These are phyloP conservation scores for Protosalanx chinensis DNA, from an alignment of 2,797 vertebrate genomes.

Conservation along the genomic window DNA sequence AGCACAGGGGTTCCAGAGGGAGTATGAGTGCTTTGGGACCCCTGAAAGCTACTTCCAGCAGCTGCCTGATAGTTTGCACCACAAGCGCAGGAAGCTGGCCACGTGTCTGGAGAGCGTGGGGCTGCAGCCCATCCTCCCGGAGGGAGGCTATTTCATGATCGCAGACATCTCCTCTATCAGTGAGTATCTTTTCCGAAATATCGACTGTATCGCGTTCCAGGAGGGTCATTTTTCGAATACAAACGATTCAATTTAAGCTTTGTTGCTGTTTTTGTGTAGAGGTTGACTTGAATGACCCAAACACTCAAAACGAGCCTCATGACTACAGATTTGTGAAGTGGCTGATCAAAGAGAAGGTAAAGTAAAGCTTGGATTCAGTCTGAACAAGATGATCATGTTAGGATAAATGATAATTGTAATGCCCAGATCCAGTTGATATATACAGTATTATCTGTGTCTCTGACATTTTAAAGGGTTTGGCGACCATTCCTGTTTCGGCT, in stretches of 20 bases:
- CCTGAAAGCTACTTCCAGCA: slow-evolving; percentile 88
- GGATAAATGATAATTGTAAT: neutral
- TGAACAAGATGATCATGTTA: neutral
- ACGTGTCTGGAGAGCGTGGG: slow-evolving; percentile 76
- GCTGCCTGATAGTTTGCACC: slow-evolving; percentile 71
- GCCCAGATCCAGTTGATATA: neutral
- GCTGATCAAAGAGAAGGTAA: slow-evolving; percentile 91
- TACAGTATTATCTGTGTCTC: neutral
- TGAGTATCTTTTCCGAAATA: slow-evolving; percentile 63
- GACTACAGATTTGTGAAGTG: slow-evolving; percentile 88
- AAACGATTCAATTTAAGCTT: too few species aligned
- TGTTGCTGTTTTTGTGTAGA: slow-evolving; percentile 49
- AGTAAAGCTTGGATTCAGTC: neutral
- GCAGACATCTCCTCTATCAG: slow-evolving; percentile 85
- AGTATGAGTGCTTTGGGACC: slow-evolving; percentile 73
- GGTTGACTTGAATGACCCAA: slow-evolving; percentile 68
- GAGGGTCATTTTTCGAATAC: neutral
- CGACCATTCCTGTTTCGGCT: slow-evolving; percentile 83
- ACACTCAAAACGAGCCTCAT: slow-evolving; percentile 61
- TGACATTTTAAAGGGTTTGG: slow-evolving; percentile 74
- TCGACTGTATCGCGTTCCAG: neutral
- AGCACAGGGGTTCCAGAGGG: slow-evolving; percentile 80
- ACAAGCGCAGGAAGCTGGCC: slow-evolving; percentile 77
- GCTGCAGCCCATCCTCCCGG: slow-evolving; percentile 80
- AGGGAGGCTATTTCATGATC: slow-evolving; percentile 91